Evolutionary conservation across 2,888 invertebrate genomes (phyloP), one percentile per base, ranked within the genome.

Genomic region (Odontothrips loti): DNA sequence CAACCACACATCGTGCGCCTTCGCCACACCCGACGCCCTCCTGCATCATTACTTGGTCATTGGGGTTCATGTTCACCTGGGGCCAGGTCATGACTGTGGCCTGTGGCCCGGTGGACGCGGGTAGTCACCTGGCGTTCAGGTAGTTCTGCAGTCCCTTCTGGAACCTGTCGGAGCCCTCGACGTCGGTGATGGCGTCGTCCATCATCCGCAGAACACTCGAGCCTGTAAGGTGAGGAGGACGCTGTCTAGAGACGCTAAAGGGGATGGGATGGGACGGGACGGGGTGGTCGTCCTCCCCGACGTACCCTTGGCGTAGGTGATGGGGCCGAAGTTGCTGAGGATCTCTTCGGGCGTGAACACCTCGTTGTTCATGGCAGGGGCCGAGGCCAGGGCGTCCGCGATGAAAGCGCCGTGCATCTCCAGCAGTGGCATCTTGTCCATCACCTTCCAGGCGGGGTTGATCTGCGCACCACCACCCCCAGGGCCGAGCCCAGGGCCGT

Each of bases 341-440:
- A 75, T 75, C 68, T 75, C 68, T 11, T 75, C 68, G 23, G 68
- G 68, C 11, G 27, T 75, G 68, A 27, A 75, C 11, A 75, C 27
- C 68, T 75, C 27, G 68, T 75, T 23, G 23, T 23, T 75, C 68
- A 75, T 75, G 23, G 68, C 23, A 0, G 1, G 12, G 68, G 68
- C 9, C 23, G 68, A 75, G 68, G 8, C 27, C 23, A 75, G 27
- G 23, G 68, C 23, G 68, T 75, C 68, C 11, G n/a, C 27, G 0
- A 27, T 9, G 27, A 75, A 75, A 11, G 27, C 68, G 68, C 27
- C 68, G 23, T 75, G 68, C 68, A 75, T 75, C 68, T 75, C 68
- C 68, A 75, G 9, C 11, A 75, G 68, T 8, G 68, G 23, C 68
- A 75, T 75, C 68, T 75, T 75, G 68, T 75, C 68, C 23, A 75